Evolutionary conservation across 2,797 vertebrate species (phyloP), one percentile per base, ranked within the genome.

Genomic region (Enteromius unitaeniatus): DNA sequence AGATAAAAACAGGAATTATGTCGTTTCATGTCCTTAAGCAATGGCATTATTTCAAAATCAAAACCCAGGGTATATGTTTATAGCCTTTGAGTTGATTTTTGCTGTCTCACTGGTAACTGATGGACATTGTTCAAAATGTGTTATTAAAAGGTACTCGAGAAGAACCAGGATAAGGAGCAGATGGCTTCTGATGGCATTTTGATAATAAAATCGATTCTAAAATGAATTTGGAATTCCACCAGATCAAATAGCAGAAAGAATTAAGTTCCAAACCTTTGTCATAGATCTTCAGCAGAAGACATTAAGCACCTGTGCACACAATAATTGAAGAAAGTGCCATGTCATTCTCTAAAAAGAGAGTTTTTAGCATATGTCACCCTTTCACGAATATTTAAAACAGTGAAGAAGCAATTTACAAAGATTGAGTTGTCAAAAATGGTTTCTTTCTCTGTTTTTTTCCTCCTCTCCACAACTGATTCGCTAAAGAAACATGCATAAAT

Each of bases 171-270:
- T 79, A 70, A 70, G 68, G 42, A 82, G 81, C 86, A 90, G 85
- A 88, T 88, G 88, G 86, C 70, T 78, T 85, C 84, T 87, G 64
- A 86, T 81, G 77, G 72, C 37, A 67, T 81, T 82, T 78, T 62
- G 13, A 79, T 53, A 73, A 42, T 51, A 23, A 79, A 79, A 82
- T 55, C 83, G 60, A 82, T 60, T 28, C 53, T 83, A 4, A 85
- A 83, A 85, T 82, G 9, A 79, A 47, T 55, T 53, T 72, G 26
- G 19, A 75, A 81, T 70, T 81, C 64, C 19, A 77, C 49, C 73
- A 81, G 42, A 76, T 58, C 26, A 10, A 69, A 73, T 65, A 37
- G 37, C 28, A 23, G 34, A 65, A 62, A 23, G 2, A 26, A 47
- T 45, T 23, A 14, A 60, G 28, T 49, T 83, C 68, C 26, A 69